A percentile compares a stretch with the other conserved stretches of the same genome.
Evolutionary conservation across 2,888 invertebrate genomes (phyloP).

Genomic region (Amblyjoppa fuscipennis): DNA sequence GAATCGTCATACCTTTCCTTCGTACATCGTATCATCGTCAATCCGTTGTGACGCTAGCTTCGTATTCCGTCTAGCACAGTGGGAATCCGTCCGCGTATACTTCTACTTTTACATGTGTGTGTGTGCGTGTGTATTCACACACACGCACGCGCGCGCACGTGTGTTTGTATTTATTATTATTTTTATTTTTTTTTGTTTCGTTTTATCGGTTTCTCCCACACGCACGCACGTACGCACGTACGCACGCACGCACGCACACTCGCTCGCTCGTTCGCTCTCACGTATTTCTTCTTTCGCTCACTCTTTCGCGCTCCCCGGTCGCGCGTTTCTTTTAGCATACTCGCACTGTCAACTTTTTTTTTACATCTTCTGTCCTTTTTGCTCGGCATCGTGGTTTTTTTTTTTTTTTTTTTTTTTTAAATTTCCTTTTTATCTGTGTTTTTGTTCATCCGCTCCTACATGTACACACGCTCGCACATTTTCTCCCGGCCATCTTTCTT

Average conservation of each 20-base stretch:
- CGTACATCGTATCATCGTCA: conserved; percentile 72
- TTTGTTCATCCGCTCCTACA: conserved; percentile 43
- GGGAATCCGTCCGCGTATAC: conserved; percentile 71
- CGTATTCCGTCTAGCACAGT: conserved; percentile 68
- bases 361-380: conserved; percentile 51
- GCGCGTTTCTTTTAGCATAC: conserved; percentile 24
- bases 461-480: conserved; percentile 50
- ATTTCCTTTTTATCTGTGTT: conserved; percentile 38
- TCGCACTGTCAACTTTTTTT: conserved; percentile 49
- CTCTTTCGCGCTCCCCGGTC: conserved; percentile 36
- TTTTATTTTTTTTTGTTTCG: conserved; percentile 43
- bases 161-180: not conserved
- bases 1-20: conserved; percentile 78
- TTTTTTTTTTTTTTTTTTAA: not conserved
- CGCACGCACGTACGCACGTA: conserved; percentile 48
- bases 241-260: conserved; percentile 49
- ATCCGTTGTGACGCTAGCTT: conserved; percentile 72
- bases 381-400: conserved; percentile 24
- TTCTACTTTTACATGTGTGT: not conserved
- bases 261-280: conserved; percentile 46
- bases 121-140: not conserved
- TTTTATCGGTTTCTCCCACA: conserved; percentile 55
- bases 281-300: conserved; percentile 49
- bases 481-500: conserved; percentile 50
- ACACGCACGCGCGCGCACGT: too few relatives aligned